Evolutionary conservation across 2,888 invertebrate species (phyloP).

Genomic region (Miltochrista miniata): DNA sequence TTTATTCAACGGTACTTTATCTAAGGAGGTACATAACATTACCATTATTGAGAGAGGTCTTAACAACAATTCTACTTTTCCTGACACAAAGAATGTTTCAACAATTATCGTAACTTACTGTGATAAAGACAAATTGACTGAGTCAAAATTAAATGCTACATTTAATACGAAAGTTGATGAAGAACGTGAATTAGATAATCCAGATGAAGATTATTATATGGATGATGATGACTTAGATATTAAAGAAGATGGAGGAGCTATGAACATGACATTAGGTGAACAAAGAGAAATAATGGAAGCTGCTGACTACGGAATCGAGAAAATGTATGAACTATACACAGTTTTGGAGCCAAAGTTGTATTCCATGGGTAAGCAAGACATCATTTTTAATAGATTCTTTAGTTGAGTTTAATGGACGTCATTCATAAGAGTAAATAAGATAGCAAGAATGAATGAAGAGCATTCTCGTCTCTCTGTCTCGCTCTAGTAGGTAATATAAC

Average conservation of each 20-base stretch:
- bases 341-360: conserved; percentile 87
- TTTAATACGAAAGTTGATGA: conserved; percentile 24
- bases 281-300: conserved; percentile 85
- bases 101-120: conserved; percentile 76
- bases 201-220: conserved; percentile 36
- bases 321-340: conserved; percentile 86
- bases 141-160: conserved; percentile 45
- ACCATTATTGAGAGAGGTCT: conserved; percentile 73
- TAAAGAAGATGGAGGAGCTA: conserved; percentile 32
- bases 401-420: no score
- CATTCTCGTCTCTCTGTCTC: no score
- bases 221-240: conserved; percentile 30
- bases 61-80: conserved; percentile 65
- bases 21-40: conserved; percentile 72
- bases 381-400: neutral
- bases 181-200: conserved; percentile 12
- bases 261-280: conserved; percentile 53
- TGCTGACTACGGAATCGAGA: conserved; percentile 86
- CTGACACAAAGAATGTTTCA: conserved; percentile 69
- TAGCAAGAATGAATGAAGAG: no score
- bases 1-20: conserved; percentile 66
- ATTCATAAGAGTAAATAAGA: no score
- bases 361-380: conserved; percentile 83
- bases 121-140: conserved; percentile 61
- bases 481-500: no score